phyloP scores from a whole-genome alignment of 1,140 invertebrate genomes.

The Meloidogyne floridensis region DNA sequence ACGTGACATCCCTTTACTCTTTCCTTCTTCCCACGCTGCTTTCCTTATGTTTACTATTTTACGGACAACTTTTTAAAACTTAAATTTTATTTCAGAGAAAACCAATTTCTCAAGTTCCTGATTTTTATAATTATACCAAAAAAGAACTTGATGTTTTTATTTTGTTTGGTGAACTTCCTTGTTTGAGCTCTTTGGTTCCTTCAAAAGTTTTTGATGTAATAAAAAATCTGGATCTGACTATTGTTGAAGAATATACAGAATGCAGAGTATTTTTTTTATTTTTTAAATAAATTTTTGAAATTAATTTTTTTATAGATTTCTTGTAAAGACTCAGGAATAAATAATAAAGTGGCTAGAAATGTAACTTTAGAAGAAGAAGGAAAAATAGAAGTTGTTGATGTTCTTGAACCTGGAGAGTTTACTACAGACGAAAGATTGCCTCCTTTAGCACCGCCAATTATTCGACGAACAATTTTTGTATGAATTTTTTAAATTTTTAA shows the following conservation, averaged over 20 bases:
- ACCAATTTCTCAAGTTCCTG: background rate
- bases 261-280: conserved; percentile 14
- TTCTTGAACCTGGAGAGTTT: conserved; percentile 16
- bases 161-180: conserved; percentile 22
- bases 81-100: background rate
- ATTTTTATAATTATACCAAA: background rate
- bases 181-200: conserved; percentile 20
- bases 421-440: conserved; percentile 18
- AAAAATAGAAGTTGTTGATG: conserved; percentile 11
- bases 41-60: too few relatives aligned
- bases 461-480: conserved; percentile 30
- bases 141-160: conserved; percentile 4
- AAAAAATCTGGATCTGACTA: background rate
- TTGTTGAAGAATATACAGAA: conserved; percentile 18
- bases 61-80: background rate
- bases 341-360: background rate
- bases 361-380: conserved; percentile 12
- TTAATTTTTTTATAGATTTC: background rate
- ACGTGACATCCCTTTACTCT: too few relatives aligned
- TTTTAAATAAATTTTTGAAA: background rate
- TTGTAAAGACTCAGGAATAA: background rate
- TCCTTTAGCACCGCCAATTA: conserved; percentile 26
- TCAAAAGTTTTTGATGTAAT: background rate
- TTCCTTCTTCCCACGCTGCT: too few relatives aligned
- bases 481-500: background rate